Base-by-base conservation (phyloP, 2,113 vertebrate species). In the Menidia beryllina region DNA sequence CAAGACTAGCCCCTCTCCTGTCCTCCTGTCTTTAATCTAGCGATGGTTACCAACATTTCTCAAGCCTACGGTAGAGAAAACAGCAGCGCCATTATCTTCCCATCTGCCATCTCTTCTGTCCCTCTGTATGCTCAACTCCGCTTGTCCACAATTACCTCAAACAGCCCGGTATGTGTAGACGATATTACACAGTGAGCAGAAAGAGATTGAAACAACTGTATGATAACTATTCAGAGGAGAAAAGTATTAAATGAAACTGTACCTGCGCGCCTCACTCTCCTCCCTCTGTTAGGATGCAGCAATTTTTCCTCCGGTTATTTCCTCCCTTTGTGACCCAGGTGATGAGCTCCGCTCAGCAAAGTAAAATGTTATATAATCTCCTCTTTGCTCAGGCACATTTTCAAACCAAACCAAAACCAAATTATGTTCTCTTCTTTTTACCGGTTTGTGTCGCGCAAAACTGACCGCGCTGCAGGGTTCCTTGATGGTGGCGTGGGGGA, bases 71-170 rank as follows among this genome's bases (percentile, higher is more conserved):
- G 55, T 69, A 77, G 81, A 71, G 61, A 81, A 81, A 82, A 82
- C 75, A 81, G 60, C 74, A 87, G 80, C 84, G 88, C 86, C 90
- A 91, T 91, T 90, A 91, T 91, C 88, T 85, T 72, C 69, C 78
- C 79, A 91, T 88, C 88, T 84, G 82, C 73, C 79, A 67, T 30
- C 43, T 52, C 67, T 55, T 62, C 64, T 72, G 25, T 57, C 34
- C 57, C 58, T 48, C 36, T 53, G 49, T 53, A 6, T 58, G 20
- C 36, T 63, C 49, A 58, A 69, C 52, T 74, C 34, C 1, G 2
- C 15, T 79, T 63, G 11, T 66, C 34, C 24, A 47, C 74, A 83
- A 78, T 79, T 72, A 55, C 51, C 71, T 51, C 54, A 70, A 75
- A 26, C 48, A 50, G 65, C 47, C n/a, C 9, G 20, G 54, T 57